Base-by-base conservation (phyloP, 2,888 invertebrate genomes). In the Chesias legatella region DNA sequence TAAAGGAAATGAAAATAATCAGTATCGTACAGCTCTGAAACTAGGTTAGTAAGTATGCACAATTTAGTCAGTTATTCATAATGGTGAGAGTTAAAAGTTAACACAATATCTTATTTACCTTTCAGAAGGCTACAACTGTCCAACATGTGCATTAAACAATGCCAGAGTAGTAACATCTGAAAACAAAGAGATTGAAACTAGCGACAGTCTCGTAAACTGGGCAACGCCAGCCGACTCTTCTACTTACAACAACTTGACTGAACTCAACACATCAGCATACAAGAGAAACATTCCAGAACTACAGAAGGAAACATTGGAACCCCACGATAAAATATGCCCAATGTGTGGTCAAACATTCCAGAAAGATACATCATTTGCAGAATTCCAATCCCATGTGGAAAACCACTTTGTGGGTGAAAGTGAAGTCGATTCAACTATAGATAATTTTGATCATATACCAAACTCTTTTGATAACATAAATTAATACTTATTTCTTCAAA, bases 311-410 rank as follows among this genome's bases (percentile, higher is more conserved):
- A 39, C 50, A 30, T 65, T 63, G 33, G 73, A 75, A 31, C 56
- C 61, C 9, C 73, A 67, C 52, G 83, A 89, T 53, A 92, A 91
- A 71, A 91, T 93, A 34, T 95, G 95, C 60, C 95, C 95, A 0
- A 90, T 95, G 81, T 95, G 95, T 75, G 92, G 91, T 6, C 86
- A 89, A 67, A 80, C 84, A 50, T 95, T 92, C 63, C 79, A 80
- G 28, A 89, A 88, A 64, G 81, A 90, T 38, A 67, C 88, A 7
- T 67, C 84, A 10, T 94, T 94, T 70, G 77, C 89, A 13, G 89
- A 90, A 30, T 95, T 95, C 64, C 91, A 93, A 51, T 83, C 91
- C 42, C 95, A 95, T 76, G 95, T 95, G 17, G 91, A 94, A 71
- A 90, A 88, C 58, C 95, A 95, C 80, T 95, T 95, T 71, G 78